A percentile compares a stretch with the other conserved stretches of the same genome.
phyloP scores from a whole-genome alignment of 2,888 invertebrate genomes.

The Aplocera efformata region DNA sequence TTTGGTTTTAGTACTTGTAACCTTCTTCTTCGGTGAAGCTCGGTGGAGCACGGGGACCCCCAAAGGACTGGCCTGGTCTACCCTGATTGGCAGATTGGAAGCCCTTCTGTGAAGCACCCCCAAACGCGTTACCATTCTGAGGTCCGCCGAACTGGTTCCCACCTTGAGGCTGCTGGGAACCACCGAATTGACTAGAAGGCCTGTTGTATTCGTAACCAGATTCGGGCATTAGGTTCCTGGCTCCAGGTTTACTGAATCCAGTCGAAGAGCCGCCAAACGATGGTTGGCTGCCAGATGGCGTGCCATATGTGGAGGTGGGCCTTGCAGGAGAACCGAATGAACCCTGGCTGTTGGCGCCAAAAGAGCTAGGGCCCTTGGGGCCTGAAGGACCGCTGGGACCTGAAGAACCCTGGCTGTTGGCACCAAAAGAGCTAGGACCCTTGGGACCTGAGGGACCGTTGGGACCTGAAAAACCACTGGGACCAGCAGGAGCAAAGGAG shows the following conservation, averaged over 20 bases:
- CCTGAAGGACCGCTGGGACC: slow-evolving; percentile 16
- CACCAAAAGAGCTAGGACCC: slow-evolving; percentile 9
- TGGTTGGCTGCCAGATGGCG: slow-evolving; percentile 12
- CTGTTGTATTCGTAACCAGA: slow-evolving; percentile 31
- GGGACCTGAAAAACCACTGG: slow-evolving; percentile 8
- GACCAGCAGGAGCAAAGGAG: slow-evolving; percentile 15
- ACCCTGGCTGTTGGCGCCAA: slow-evolving; percentile 21
- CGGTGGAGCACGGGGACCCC: slow-evolving; percentile 65
- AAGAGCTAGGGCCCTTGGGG: slow-evolving; percentile 22
- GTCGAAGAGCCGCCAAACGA: slow-evolving; percentile 16
- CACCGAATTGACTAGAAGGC: slow-evolving; percentile 23
- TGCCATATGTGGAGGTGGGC: slow-evolving; percentile 9
- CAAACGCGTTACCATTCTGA: not conserved
- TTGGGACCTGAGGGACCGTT: too few species aligned
- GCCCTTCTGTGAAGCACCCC: slow-evolving; percentile 16
- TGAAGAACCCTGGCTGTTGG: slow-evolving; percentile 13
- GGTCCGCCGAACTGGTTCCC: slow-evolving; percentile 7
- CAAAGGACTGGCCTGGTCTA: slow-evolving; percentile 43
- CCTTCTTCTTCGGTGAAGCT: slow-evolving; percentile 69
- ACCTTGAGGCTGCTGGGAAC: slow-evolving; percentile 11
- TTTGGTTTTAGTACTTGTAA: slow-evolving; percentile 67
- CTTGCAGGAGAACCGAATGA: slow-evolving; percentile 17
- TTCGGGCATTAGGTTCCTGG: slow-evolving; percentile 16
- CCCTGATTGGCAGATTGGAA: slow-evolving; percentile 25
- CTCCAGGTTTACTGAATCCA: slow-evolving; percentile 16